phyloP scores from a whole-genome alignment of 2,888 invertebrate species.

The Horisme vitalbata region DNA sequence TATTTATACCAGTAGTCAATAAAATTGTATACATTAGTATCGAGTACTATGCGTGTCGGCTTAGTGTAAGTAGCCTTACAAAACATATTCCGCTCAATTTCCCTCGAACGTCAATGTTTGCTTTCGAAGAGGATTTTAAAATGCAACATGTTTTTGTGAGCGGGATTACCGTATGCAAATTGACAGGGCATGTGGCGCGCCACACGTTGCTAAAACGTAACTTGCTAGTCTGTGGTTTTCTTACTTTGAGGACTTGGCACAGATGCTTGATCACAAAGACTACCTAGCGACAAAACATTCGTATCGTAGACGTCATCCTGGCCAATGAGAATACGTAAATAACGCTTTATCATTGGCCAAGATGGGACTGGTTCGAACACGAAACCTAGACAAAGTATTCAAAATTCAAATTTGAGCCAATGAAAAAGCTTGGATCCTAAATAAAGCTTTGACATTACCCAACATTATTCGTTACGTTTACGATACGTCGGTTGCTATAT shows the following conservation, averaged over 20 bases:
- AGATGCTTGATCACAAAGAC: too few relatives aligned
- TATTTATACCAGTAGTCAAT: constrained; percentile 2
- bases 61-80: constrained; percentile 49
- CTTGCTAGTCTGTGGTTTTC: constrained; percentile 29
- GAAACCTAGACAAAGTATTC: too few relatives aligned
- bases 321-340: too few relatives aligned
- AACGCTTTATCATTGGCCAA: too few relatives aligned
- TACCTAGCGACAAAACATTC: too few relatives aligned
- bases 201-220: constrained; percentile 45
- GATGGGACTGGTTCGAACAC: too few relatives aligned
- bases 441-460: too few relatives aligned
- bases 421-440: too few relatives aligned
- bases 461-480: too few relatives aligned
- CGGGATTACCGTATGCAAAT: constrained; percentile 75
- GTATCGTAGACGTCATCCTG: too few relatives aligned
- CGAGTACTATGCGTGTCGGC: constrained; percentile 54
- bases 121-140: constrained; percentile 78
- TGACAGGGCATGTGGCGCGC: constrained; percentile 38
- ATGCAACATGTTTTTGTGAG: constrained; percentile 77
- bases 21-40: constrained; percentile 21
- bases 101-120: constrained; percentile 77
- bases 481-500: too few relatives aligned
- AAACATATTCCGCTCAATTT: constrained; percentile 71
- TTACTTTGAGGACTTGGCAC: neutral
- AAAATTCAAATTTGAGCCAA: too few relatives aligned